A percentile compares a stretch with the other conserved stretches of the same genome.
Evolutionary conservation across 2,797 vertebrate species (phyloP).

Genomic region (Micromesistius poutassou): DNA sequence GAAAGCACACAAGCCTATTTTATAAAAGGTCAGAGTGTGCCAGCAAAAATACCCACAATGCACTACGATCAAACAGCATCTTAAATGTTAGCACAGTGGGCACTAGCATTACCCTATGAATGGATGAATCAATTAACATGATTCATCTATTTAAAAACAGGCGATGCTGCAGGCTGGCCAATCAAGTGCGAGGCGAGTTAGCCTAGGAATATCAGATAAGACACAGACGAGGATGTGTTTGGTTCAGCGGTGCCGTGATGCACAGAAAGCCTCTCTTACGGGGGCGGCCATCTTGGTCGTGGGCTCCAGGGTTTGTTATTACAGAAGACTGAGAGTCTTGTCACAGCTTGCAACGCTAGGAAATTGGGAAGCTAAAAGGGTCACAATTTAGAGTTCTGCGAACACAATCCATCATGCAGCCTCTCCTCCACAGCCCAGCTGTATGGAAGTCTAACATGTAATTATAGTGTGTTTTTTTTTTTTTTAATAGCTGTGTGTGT

Average conservation of each 20-base stretch:
- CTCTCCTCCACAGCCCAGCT: not conserved
- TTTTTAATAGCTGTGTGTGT: not conserved
- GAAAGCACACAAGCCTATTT: not conserved
- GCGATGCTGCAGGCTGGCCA: no score
- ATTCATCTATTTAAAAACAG: no score
- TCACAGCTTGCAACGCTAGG: not conserved
- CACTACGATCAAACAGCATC: not conserved
- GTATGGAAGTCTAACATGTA: not conserved
- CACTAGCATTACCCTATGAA: not conserved
- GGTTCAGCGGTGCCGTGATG: not conserved
- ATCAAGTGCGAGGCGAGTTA: not conserved
- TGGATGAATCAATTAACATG: not conserved
- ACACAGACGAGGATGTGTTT: not conserved
- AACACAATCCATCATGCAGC: not conserved
- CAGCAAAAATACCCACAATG: not conserved
- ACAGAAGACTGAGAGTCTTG: slow-evolving; percentile 3
- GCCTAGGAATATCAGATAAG: not conserved
- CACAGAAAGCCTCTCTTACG: not conserved
- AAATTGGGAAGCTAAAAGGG: slow-evolving; percentile 4
- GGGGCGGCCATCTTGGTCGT: not conserved
- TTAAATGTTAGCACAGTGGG: not conserved
- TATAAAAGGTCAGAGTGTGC: slow-evolving; percentile 14
- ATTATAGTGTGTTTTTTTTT: not conserved
- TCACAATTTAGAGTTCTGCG: not conserved
- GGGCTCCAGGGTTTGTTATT: not conserved